phyloP scores from a whole-genome alignment of 2,113 vertebrate species.

The Apodemus sylvaticus region DNA sequence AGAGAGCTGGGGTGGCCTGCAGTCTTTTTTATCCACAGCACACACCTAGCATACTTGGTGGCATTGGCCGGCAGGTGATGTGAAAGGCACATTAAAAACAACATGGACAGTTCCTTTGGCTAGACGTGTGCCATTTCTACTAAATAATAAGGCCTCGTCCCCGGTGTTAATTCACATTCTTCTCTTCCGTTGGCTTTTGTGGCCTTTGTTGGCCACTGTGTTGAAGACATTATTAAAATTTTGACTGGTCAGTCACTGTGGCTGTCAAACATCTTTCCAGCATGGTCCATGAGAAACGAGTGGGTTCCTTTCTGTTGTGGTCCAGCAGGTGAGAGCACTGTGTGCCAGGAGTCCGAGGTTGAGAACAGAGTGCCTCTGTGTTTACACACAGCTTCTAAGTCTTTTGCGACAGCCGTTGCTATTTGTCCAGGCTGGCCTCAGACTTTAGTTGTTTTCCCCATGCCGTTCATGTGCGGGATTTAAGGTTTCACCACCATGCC shows the following conservation, averaged over 20 bases:
- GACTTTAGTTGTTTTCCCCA: neutral
- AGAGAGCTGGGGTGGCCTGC: too few relatives aligned
- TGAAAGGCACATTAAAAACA: neutral
- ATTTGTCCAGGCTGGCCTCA: neutral
- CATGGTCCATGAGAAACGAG: neutral
- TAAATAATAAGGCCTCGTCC: neutral
- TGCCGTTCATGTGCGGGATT: neutral
- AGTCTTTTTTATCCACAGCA: too few relatives aligned
- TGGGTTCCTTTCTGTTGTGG: neutral
- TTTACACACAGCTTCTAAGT: neutral
- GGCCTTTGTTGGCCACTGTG: neutral
- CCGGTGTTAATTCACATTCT: neutral
- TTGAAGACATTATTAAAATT: constrained; percentile 12
- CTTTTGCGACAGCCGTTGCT: neutral
- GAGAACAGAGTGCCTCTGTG: neutral
- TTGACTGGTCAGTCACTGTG: neutral
- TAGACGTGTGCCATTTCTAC: neutral
- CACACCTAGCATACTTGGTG: too few relatives aligned
- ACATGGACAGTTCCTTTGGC: neutral
- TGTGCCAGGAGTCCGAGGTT: neutral
- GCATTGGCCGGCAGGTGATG: too few relatives aligned
- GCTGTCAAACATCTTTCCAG: neutral
- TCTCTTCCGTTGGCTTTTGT: neutral
- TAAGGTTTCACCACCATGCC: neutral
- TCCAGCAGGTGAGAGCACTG: neutral